Base-by-base conservation (phyloP, 2,888 invertebrate genomes). In the Chromoteleia sp. region DNA sequence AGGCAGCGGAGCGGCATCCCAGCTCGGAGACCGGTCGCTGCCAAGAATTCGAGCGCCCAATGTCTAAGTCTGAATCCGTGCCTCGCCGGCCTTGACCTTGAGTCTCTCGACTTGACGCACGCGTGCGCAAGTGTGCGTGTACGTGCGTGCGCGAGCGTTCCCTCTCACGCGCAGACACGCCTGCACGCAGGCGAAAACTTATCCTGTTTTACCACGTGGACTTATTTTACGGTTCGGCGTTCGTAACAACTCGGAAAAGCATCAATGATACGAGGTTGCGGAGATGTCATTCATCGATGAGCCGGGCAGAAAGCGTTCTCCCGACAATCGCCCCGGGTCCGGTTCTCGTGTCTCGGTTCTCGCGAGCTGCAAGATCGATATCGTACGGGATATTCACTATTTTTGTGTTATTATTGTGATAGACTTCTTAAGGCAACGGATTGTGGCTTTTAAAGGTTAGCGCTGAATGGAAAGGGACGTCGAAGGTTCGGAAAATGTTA, bases 51-150 rank as follows among this genome's bases (percentile, higher is more conserved):
- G 73, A 79, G 79, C 74, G 74, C 68, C 80, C 74, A 80, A 56
- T 67, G 63, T 74, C 80, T 75, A 75, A 74, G 74, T 65, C 65
- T 67, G 75, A 75, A 75, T 65, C 65, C 80, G 48, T 70, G 63
- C 63, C 70, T 74, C 25, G 80, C 50, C 74, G 74, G 56, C 80
- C 80, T 80, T 80, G 80, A 80, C 80, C 80, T 80, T 80, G 80
- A 80, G 68, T 74, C 63, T 33, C 74, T 41, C 74, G 71, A 17
- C 73, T 71, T 58, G 54, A 59, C 61, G 73, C 61, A 59, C 73
- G 33, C 73, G 45, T 41, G 43, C 21, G 56, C 14, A 17, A n/a
- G 14, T 12, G 29, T 29, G 36, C 12, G 33, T 6, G 52, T 12
- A 30, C n/a, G 41, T 12, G 33, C 12, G 12, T 21, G 30, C 6